phyloP scores from a whole-genome alignment of 2,888 invertebrate species.

The Polymixis flavicincta region DNA sequence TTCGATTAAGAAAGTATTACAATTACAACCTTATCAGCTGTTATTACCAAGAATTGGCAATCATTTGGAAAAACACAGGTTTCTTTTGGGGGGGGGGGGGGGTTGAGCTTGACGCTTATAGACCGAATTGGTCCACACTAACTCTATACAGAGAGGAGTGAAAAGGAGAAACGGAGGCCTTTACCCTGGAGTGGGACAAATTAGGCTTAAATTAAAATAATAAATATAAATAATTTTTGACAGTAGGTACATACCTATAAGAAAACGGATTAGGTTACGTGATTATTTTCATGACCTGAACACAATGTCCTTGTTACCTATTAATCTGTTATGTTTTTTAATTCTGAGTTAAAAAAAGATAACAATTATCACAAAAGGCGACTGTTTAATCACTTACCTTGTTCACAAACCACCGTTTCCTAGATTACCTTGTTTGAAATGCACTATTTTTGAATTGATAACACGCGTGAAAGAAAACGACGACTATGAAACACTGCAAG shows the following conservation, averaged over 20 bases:
- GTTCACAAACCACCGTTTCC: constrained; percentile 54
- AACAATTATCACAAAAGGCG: constrained; percentile 11
- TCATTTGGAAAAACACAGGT: constrained; percentile 18
- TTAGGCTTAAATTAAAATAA: not conserved
- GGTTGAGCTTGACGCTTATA: too few species aligned
- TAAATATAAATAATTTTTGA: not conserved
- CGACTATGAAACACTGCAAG: constrained; percentile 75
- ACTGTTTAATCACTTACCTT: constrained; percentile 52
- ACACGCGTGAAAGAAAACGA: constrained; percentile 70
- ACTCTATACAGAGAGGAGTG: not conserved
- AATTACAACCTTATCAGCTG: constrained; percentile 42
- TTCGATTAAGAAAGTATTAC: constrained; percentile 53
- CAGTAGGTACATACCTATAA: too few species aligned
- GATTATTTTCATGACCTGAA: not conserved
- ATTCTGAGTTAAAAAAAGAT: constrained; percentile 7
- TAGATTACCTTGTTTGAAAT: constrained; percentile 74
- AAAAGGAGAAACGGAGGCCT: not conserved
- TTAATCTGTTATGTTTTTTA: not conserved
- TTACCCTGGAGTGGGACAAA: not conserved
- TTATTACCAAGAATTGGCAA: constrained; percentile 25
- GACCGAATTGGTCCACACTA: not conserved
- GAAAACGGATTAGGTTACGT: not conserved
- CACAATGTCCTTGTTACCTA: constrained; percentile 2
- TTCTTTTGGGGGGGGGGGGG: not conserved
- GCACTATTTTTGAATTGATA: constrained; percentile 74